phyloP scores from a whole-genome alignment of 2,797 vertebrate genomes.

The Phalanger gymnotis region DNA sequence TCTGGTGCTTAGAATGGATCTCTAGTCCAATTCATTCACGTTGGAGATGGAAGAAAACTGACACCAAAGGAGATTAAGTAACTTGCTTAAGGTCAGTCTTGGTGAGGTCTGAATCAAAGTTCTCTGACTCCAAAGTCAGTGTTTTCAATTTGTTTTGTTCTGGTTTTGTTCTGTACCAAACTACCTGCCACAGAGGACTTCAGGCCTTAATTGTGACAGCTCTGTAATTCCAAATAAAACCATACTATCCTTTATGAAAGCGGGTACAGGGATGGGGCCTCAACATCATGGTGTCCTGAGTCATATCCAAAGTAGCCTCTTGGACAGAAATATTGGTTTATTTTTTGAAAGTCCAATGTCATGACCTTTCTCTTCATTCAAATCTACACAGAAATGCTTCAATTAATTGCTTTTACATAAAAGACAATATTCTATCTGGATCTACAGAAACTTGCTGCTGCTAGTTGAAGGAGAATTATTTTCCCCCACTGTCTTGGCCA shows the following conservation, averaged over 20 bases:
- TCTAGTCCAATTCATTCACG: not conserved
- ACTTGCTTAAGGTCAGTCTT: not conserved
- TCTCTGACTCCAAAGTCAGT: not conserved
- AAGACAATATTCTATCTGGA: not conserved
- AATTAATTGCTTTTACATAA: not conserved
- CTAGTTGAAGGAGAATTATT: not conserved
- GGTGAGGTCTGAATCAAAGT: not conserved
- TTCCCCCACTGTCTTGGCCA: not conserved
- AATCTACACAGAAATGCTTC: not conserved
- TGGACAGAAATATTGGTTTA: constrained; percentile 1
- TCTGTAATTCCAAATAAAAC: constrained; percentile 73
- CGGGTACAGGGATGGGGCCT: constrained; percentile 67
- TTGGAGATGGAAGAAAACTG: not conserved
- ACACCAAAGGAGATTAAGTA: not conserved
- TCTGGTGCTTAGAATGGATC: not conserved
- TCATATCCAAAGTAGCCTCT: not conserved
- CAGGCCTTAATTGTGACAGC: constrained; percentile 67
- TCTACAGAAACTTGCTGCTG: not conserved
- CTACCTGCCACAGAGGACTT: constrained; percentile 71
- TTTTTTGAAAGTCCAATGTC: constrained; percentile 3
- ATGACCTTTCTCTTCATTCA: not conserved
- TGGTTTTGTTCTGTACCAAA: not conserved
- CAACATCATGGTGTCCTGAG: constrained; percentile 59
- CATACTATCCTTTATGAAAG: constrained; percentile 72
- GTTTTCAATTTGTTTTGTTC: not conserved